phyloP scores from a whole-genome alignment of 2,113 vertebrate genomes.

The Phyllopteryx taeniolatus region DNA sequence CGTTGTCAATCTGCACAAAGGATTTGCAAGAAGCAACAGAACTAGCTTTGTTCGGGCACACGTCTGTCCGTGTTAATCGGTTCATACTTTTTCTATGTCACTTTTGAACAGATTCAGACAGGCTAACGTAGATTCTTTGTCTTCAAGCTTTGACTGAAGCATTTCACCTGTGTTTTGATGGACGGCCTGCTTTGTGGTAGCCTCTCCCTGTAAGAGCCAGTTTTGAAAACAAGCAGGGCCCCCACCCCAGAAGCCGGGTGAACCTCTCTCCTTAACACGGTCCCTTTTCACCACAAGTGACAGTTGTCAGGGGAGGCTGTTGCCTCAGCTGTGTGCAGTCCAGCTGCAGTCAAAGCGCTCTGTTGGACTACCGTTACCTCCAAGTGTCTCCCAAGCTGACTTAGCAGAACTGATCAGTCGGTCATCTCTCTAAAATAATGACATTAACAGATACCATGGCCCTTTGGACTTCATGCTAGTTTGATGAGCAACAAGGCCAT shows the following conservation, averaged over 20 bases:
- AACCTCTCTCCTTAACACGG: constrained; percentile 2
- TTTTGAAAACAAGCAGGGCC: constrained; percentile 12
- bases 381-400: constrained; percentile 32
- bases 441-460: constrained; percentile 17
- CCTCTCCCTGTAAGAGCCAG: background rate
- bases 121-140: constrained; percentile 6
- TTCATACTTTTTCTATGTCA: constrained; percentile 24
- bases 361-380: background rate
- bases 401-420: constrained; percentile 28
- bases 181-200: constrained; percentile 16
- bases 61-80: constrained; percentile 30
- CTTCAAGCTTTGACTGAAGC: constrained; percentile 29
- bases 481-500: constrained; percentile 11
- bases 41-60: constrained; percentile 49
- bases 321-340: constrained; percentile 61
- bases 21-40: constrained; percentile 50
- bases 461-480: constrained; percentile 1
- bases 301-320: constrained; percentile 60
- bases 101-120: background rate
- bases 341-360: constrained; percentile 27
- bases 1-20: constrained; percentile 45
- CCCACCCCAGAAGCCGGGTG: background rate
- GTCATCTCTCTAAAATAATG: constrained; percentile 4
- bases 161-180: constrained; percentile 49
- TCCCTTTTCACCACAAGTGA: constrained; percentile 26